Conservation (phyloP, 2,113 vertebrate genomes). For the Crotalus tigris region DNA sequence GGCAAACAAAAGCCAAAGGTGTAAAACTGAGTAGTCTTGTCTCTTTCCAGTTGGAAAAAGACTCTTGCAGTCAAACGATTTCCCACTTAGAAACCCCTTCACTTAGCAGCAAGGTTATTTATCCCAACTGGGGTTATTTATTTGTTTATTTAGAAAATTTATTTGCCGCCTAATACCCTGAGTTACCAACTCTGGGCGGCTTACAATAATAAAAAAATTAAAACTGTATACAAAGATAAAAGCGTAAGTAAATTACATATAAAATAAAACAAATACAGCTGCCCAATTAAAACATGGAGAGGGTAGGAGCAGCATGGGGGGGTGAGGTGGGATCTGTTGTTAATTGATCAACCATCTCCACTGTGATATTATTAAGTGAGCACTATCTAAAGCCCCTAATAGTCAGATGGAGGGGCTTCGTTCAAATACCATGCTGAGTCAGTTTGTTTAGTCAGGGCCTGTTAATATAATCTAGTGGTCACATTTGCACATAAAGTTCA, state of each 20-base stretch:
- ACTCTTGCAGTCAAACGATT: background rate
- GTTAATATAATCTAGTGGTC: background rate
- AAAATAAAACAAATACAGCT: background rate
- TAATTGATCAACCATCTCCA: background rate
- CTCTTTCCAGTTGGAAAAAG: background rate
- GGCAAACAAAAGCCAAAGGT: background rate
- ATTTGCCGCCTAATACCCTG: background rate
- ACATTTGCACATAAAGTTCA: background rate
- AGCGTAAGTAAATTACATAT: background rate
- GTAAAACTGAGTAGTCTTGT: background rate
- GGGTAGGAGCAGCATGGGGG: background rate
- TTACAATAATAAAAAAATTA: background rate
- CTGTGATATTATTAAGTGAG: background rate
- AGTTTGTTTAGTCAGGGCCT: background rate
- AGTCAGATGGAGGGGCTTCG: background rate
- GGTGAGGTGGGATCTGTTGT: background rate
- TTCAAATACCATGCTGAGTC: background rate
- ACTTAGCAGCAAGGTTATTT: background rate
- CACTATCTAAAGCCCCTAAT: background rate
- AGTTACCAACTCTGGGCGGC: background rate
- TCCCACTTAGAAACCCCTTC: background rate
- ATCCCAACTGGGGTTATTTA: background rate
- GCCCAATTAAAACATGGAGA: background rate
- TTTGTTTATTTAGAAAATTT: background rate
- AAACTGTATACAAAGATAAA: background rate